Percentiles rank a stretch among this genome's conserved stretches.
Conservation (phyloP, 2,113 vertebrate genomes). For the Progne subis region DNA sequence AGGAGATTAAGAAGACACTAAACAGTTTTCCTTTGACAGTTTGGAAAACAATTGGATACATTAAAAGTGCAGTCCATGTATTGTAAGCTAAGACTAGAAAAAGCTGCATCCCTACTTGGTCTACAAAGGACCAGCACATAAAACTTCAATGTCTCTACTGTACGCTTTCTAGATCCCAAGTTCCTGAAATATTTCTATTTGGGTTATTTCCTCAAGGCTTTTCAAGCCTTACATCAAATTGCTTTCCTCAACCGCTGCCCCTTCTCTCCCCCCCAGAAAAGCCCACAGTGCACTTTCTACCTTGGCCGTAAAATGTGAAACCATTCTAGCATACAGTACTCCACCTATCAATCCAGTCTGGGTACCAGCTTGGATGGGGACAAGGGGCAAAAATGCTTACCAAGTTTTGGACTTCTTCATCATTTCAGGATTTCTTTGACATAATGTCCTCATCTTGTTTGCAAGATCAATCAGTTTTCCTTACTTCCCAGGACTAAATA, state of each 20-base stretch:
- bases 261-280: accelerated
- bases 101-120: neutral
- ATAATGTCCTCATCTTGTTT: neutral
- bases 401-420: neutral
- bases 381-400: accelerated
- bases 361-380: neutral
- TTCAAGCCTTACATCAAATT: neutral
- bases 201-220: neutral
- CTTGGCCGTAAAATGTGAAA: neutral
- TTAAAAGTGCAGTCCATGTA: neutral
- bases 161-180: neutral
- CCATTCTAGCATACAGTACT: neutral
- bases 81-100: neutral
- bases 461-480: neutral
- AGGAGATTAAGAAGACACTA: neutral
- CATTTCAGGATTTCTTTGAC: neutral
- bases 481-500: neutral
- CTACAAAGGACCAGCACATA: neutral
- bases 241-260: neutral
- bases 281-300: neutral
- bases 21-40: neutral
- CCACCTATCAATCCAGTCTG: neutral
- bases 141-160: neutral
- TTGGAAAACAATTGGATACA: neutral
- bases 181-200: neutral